phyloP scores from a whole-genome alignment of 2,888 invertebrate genomes.

The Masnerella sp. region DNA sequence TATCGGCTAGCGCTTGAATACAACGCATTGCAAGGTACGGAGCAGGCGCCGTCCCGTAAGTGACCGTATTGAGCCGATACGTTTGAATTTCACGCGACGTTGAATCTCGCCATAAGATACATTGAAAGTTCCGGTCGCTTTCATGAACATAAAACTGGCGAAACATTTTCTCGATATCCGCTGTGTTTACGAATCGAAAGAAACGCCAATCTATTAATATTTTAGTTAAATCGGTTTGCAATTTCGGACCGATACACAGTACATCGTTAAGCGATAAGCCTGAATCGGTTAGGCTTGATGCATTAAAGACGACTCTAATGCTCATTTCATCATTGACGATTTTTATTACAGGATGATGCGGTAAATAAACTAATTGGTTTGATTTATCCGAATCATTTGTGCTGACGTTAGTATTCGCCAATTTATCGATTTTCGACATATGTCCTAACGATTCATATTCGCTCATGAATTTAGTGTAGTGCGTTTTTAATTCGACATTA shows the following conservation, averaged over 20 bases:
- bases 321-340: background rate
- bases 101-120: conserved; percentile 14
- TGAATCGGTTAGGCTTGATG: conserved; percentile 60
- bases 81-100: background rate
- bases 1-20: background rate
- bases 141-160: background rate
- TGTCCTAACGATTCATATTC: background rate
- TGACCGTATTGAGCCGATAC: conserved; percentile 12
- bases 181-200: conserved; percentile 61
- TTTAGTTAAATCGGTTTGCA: conserved; percentile 62
- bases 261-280: conserved; percentile 65
- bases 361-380: background rate
- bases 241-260: conserved; percentile 62
- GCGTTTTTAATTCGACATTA: background rate
- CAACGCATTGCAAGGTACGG: background rate
- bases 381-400: no score
- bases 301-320: conserved; percentile 68
- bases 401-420: background rate
- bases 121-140: conserved; percentile 3
- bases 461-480: background rate
- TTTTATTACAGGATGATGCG: background rate
- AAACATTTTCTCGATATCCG: conserved; percentile 62
- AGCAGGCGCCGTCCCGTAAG: conserved; percentile 13
- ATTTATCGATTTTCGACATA: background rate
- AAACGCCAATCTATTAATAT: conserved; percentile 62